Evolutionary conservation across 2,888 invertebrate genomes (phyloP), one percentile per base, ranked within the genome.

Genomic region (Crocallis elinguaria): DNA sequence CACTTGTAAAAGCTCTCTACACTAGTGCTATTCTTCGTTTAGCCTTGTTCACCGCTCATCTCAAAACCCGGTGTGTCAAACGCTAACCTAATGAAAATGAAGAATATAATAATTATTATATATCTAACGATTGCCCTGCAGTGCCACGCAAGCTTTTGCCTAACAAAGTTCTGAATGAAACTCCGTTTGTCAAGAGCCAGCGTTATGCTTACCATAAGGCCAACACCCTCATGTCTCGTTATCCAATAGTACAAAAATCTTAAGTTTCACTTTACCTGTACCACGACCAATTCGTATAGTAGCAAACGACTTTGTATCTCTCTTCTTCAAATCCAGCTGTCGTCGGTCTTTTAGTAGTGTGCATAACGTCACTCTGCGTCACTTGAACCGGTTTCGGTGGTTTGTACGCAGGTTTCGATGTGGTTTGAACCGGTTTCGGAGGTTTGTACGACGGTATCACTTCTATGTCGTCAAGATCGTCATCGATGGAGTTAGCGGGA

Each of bases 281-380:
- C 97, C 97, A 98, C 17, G 98, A 97, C 98, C 98, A 98, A 75
- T 98, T 98, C 0, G 97, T 97, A 79, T 97, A 98, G 76, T 98
- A 98, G 72, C 98, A 98, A 3, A 98, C 95, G 0, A 97, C 94
- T 88, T 97, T 97, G 71, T 93, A 97, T 50, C 78, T 75, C 60
- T 87, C 86, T 56, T 84, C 81, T 48, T 74, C 72, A 39, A 54
- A 48, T 45, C 61, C 69, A 14, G 64, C 51, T 17, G 73, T 67
- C 4, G 60, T 66, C 1, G 81, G 81, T 66, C 62, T 79, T 27
- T 72, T 77, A 1, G 84, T 79, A 3, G 79, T 79, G 3, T 75
- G 72, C 11, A 14, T 13, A 2, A 71, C 63, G 35, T 67, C 63
- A 30, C 71, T 65, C 23, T 70, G 66, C 16, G 73, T 70, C 14